Evolutionary conservation across 2,113 vertebrate species (phyloP).

Genomic region (Zootoca vivipara): DNA sequence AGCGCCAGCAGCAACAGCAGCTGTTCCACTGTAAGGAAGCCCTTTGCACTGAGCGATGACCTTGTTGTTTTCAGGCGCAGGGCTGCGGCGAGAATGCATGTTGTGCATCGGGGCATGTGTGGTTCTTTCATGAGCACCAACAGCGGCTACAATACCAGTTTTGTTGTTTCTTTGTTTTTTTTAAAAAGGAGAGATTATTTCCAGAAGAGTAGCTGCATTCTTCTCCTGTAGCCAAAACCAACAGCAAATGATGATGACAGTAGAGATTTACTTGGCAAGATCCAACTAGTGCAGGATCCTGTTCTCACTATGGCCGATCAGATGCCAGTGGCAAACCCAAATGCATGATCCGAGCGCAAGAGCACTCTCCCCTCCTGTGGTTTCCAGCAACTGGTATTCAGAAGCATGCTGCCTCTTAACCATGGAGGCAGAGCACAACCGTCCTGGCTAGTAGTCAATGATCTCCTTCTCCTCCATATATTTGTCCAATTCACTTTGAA

Average conservation of each 20-base stretch:
- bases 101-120: neutral
- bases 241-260: neutral
- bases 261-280: neutral
- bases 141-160: neutral
- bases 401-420: no score
- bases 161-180: neutral
- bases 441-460: no score
- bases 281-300: neutral
- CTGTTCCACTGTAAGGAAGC: constrained; percentile 89
- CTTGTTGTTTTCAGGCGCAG: neutral
- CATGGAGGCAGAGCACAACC: no score
- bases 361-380: no score
- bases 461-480: no score
- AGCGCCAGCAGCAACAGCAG: constrained; percentile 87
- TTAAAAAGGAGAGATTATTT: neutral
- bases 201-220: neutral
- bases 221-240: neutral
- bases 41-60: neutral
- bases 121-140: neutral
- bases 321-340: no score
- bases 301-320: no score
- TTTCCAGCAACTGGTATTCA: no score
- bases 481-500: no score
- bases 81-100: neutral
- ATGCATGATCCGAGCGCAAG: no score